These are phyloP conservation scores for Cynopterus sphinx DNA, from an alignment of 2,797 vertebrate genomes.

Conservation along the genomic window DNA sequence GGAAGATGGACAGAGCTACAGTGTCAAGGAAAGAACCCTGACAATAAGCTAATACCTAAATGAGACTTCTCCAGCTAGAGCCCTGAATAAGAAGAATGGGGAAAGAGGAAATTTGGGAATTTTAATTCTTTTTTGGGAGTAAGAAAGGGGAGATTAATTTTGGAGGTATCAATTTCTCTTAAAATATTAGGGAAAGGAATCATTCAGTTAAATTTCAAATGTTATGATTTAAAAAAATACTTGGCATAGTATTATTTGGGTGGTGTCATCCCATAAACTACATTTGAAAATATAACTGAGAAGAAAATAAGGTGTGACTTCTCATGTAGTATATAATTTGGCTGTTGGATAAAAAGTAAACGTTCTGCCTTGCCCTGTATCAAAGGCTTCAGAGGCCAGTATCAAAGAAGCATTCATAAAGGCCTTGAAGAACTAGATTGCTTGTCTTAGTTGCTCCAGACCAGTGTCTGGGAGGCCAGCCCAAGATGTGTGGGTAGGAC, in stretches of 20 bases:
- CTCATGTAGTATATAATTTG: not conserved
- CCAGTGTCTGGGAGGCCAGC: constrained; percentile 26
- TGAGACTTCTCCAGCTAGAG: not conserved
- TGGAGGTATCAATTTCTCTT: not conserved
- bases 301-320: not conserved
- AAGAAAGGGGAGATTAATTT: not conserved
- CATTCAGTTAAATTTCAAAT: not conserved
- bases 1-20: not conserved
- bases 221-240: not conserved
- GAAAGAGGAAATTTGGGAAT: not conserved
- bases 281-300: not conserved
- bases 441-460: not conserved
- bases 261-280: not conserved
- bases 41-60: not conserved
- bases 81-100: not conserved
- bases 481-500: not conserved
- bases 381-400: not conserved
- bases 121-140: not conserved
- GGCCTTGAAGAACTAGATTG: not conserved
- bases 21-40: not conserved
- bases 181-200: not conserved
- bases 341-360: not conserved
- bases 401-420: constrained; percentile 63
- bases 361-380: constrained; percentile 41
- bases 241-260: not conserved